Evolutionary conservation across 2,113 vertebrate genomes (phyloP), one percentile per base, ranked within the genome.

Genomic region (Catharus fuscescens): DNA sequence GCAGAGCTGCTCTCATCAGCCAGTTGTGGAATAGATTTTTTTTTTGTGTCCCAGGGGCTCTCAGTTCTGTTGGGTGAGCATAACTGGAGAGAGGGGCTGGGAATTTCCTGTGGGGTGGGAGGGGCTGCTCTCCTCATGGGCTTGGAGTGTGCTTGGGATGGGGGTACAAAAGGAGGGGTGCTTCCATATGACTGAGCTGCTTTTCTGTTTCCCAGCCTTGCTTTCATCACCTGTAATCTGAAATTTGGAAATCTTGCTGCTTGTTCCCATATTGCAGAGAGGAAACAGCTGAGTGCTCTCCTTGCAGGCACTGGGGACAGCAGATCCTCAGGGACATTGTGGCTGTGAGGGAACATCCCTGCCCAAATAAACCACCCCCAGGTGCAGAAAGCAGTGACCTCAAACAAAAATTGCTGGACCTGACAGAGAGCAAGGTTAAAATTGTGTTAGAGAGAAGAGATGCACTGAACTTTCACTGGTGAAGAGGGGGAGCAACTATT

Each of bases 381-480:
- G 14, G 13, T 81, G 45, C 45, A 70, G 66, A 73, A 56, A 61
- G 56, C 81, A 57, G 32, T 24, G 56, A 23, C 60, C 60, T 80
- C 57, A 44, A 38, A 23, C 47, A 45, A 45, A 70, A 48, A 80
- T 54, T 60, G 47, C 2, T 57, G 80, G 45, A 29, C 67, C 9
- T 76, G 62, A 16, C 66, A 48, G 67, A 87, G 84, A 48, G 69
- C 69, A 80, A 90, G 73, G 73, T 87, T 89, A 50, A 93, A 94
- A 69, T 56, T 11, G 12, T 26, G 8, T 65, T 77, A 57, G 90
- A 48, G 54, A 25, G 50, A 56, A 78, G 65, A 91, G 74, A 54
- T 67, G 42, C 28, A 2, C 34, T 83, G 59, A 80, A 65, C 56
- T 42, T 64, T 83, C 50, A 7, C 34, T 86, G n/a, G n/a, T 36